A percentile compares a stretch with the other conserved stretches of the same genome.
Evolutionary conservation across 2,113 vertebrate species (phyloP).

Genomic region (Ptilonorhynchus violaceus): DNA sequence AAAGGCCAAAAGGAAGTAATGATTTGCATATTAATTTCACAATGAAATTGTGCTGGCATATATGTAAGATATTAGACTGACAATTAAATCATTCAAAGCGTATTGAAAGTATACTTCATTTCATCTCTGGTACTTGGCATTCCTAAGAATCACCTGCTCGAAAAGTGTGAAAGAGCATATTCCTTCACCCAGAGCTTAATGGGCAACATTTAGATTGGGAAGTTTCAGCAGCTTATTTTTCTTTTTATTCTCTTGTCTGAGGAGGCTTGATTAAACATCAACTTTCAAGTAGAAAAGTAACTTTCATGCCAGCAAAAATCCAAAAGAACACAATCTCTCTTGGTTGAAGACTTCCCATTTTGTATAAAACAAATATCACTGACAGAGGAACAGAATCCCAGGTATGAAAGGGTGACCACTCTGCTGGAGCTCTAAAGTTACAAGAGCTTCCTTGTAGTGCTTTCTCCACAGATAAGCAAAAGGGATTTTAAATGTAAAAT

Average conservation of each 20-base stretch:
- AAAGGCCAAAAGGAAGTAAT: not conserved
- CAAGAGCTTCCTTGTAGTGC: not conserved
- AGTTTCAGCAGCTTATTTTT: not conserved
- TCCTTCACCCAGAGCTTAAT: not conserved
- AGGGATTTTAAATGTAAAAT: not conserved
- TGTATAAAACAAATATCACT: not conserved
- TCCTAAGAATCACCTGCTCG: not conserved
- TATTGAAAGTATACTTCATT: not conserved
- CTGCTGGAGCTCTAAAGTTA: not conserved
- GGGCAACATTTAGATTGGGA: fast-evolving
- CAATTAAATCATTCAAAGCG: not conserved
- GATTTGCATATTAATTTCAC: not conserved
- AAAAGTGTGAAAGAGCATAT: not conserved
- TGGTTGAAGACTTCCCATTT: not conserved
- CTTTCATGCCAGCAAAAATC: not conserved
- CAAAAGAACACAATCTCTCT: not conserved
- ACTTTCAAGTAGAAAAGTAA: not conserved
- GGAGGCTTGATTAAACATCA: not conserved
- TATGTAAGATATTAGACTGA: not conserved
- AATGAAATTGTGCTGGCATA: not conserved
- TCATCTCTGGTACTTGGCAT: not conserved
- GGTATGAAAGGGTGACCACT: not conserved
- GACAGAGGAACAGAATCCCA: not conserved
- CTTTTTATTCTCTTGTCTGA: not conserved
- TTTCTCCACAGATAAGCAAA: not conserved